These are phyloP conservation scores for Chironomus tepperi DNA, from an alignment of 1,140 invertebrate genomes.

Conservation along the genomic window DNA sequence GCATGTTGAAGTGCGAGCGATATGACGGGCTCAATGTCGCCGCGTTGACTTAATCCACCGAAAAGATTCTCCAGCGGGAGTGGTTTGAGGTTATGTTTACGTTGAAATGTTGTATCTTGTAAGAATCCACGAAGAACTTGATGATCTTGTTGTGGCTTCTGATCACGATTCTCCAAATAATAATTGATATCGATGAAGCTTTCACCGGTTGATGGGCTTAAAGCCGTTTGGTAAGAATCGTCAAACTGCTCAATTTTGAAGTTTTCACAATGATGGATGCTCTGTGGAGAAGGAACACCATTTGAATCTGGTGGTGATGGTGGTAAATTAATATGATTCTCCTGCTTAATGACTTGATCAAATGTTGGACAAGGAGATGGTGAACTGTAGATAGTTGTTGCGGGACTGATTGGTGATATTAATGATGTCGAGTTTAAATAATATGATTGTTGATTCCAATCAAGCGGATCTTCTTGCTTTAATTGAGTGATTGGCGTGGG, in stretches of 20 bases:
- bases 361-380: constrained; percentile 36
- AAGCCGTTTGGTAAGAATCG: constrained; percentile 26
- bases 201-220: constrained; percentile 30
- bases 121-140: constrained; percentile 69
- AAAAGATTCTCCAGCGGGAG: constrained; percentile 50
- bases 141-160: constrained; percentile 51
- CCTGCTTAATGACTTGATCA: constrained; percentile 34
- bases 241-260: constrained; percentile 36
- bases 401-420: constrained; percentile 2
- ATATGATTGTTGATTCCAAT: constrained; percentile 6
- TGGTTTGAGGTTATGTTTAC: constrained; percentile 67
- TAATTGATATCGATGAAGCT: constrained; percentile 36
- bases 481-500: not conserved
- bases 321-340: constrained; percentile 35
- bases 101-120: constrained; percentile 73
- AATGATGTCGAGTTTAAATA: not conserved
- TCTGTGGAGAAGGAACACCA: constrained; percentile 36
- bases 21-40: constrained; percentile 71
- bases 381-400: constrained; percentile 9
- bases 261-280: constrained; percentile 30
- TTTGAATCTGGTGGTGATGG: constrained; percentile 40
- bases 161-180: constrained; percentile 30
- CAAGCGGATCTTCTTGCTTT: not conserved
- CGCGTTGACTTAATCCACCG: constrained; percentile 47
- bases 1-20: constrained; percentile 78